Evolutionary conservation across 2,888 invertebrate genomes (phyloP), one percentile per base, ranked within the genome.

Genomic region (Zygaena filipendulae): DNA sequence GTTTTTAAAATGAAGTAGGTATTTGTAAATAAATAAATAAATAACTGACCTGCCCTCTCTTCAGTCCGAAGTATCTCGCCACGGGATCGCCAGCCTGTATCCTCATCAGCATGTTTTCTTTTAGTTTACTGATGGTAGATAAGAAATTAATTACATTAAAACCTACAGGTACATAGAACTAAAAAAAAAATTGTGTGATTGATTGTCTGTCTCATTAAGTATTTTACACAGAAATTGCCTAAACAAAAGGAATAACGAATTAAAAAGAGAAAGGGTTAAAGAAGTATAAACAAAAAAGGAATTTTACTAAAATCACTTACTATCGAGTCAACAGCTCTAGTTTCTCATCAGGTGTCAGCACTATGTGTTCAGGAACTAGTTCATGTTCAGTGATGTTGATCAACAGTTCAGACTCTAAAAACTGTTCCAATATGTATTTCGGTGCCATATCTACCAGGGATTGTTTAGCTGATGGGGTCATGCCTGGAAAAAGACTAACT

Each of bases 1-100:
- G n/a, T n/a, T n/a, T n/a, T n/a, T n/a, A n/a, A n/a, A n/a, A n/a
- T n/a, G n/a, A n/a, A n/a, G n/a, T n/a, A n/a, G n/a, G n/a, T n/a
- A n/a, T n/a, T n/a, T n/a, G n/a, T n/a, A n/a, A n/a, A n/a, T n/a
- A n/a, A n/a, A n/a, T n/a, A n/a, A 22, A 21, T 19, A 19, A 21
- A 9, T 19, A 22, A 47, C 67, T 54, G 57, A 91, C 94, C 85
- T 99, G 98, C 45, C 99, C 99, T 77, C 98, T 85, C 66, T 97
- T 97, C 6, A 99, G 82, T 34, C 99, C 99, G 80, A 97, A 99
- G 70, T 99, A 99, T 59, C 99, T 84, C 0, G 99, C 95, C 1
- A 99, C 98, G 0, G 99, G 99, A 79, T 99, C 99, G 27, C 97
- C 96, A 5, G 92, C 94, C 75, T 99, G 99, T 61, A 99, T 99